Evolutionary conservation across 2,888 invertebrate species (phyloP), one percentile per base, ranked within the genome.

Genomic region (Trissonchulus latispiculum): DNA sequence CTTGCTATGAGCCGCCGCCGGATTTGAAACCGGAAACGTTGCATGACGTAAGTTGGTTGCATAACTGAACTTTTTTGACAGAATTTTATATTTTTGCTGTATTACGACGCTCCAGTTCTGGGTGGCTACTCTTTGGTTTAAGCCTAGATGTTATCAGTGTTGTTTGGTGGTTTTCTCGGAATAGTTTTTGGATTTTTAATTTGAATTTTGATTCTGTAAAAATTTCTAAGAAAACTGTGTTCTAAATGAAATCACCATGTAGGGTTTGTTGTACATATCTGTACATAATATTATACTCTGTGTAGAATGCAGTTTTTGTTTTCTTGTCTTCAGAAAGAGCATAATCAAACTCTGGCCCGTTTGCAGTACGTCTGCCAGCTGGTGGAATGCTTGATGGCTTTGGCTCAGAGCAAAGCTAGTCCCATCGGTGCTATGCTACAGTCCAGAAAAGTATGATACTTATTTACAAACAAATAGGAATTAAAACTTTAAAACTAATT

Each of bases 261-360:
- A 64, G 8, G 15, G 18, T 64, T 15, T 33, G 36, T 15, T 23
- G 18, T 33, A 36, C 35, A 15, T 29, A 15, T 68, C 36, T 33
- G 35, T 29, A 15, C 66, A 18, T 28, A 15, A 15, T 18, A 15
- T 18, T 29, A 15, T n/a, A 29, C 28, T 15, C 15, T 64, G 15
- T 64, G 15, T 64, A 64, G 28, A 59, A 15, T 15, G 35, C 35
- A 33, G 35, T 8, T 33, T 23, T 33, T 15, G 8, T 69, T 23
- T 33, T n/a, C n/a, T n/a, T n/a, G n/a, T n/a, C n/a, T n/a, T 0
- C 86, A 91, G 89, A 90, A 91, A 83, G 94, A 94, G 85, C 95
- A 96, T 86, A 95, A 94, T 86, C 94, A 95, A 84, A 95, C 93
- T 67, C 88, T 99, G 84, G 94, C 95, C 31, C 97, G 97, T 85